phyloP scores from a whole-genome alignment of 2,888 invertebrate species.

The Pogonocherus hispidulus region DNA sequence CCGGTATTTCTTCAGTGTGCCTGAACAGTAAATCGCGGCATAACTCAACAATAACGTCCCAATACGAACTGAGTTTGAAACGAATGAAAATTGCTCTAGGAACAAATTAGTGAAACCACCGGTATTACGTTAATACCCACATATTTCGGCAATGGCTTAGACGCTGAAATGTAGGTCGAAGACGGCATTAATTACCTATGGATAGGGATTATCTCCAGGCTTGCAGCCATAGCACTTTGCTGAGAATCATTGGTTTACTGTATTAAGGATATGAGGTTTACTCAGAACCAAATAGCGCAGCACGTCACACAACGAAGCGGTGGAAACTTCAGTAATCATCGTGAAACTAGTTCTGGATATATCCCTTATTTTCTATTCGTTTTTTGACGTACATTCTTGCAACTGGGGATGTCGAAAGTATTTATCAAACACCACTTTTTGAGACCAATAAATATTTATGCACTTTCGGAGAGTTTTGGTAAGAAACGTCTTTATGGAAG shows the following conservation, averaged over 20 bases:
- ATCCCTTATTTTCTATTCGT: too few relatives aligned
- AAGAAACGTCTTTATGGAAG: too few relatives aligned
- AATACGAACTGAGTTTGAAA: not conserved
- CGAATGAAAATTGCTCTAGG: not conserved
- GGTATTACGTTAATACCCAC: conserved; percentile 17
- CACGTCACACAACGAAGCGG: not conserved
- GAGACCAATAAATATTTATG: too few relatives aligned
- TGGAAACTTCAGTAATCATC: too few relatives aligned
- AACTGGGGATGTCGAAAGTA: too few relatives aligned
- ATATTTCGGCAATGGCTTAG: conserved; percentile 20
- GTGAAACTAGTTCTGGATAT: too few relatives aligned
- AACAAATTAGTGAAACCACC: not conserved
- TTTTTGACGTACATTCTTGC: too few relatives aligned
- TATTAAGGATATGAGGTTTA: conserved; percentile 5
- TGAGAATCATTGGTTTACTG: conserved; percentile 50
- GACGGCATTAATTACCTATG: conserved; percentile 25
- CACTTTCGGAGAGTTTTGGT: too few relatives aligned
- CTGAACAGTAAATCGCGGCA: too few relatives aligned
- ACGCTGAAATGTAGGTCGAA: conserved; percentile 15
- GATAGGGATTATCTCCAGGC: conserved; percentile 29
- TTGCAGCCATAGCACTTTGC: conserved; percentile 19
- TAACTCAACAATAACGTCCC: too few relatives aligned
- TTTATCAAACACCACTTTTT: too few relatives aligned
- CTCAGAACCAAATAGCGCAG: not conserved
- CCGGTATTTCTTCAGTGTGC: too few relatives aligned